Conservation (phyloP, 35 echinoderm and acorn worm genomes). For the Apostichopus californicus region DNA sequence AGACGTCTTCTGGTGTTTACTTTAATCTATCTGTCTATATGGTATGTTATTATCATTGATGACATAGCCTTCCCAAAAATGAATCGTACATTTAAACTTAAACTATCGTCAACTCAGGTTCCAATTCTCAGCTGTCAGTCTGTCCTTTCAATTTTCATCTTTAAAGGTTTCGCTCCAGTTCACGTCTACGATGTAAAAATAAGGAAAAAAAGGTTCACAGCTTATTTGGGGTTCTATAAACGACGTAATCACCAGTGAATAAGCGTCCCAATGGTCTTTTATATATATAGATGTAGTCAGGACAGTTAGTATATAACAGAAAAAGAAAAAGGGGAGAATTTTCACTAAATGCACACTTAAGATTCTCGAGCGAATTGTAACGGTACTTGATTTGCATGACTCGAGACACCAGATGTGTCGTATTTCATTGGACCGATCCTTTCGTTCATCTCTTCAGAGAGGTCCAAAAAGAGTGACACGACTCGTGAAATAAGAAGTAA, state of each 20-base stretch:
- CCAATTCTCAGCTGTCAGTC: no score
- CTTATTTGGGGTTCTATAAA: no score
- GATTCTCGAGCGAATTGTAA: background rate
- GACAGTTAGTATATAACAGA: no score
- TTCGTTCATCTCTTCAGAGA: background rate
- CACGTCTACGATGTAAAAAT: background rate
- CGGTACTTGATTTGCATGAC: background rate
- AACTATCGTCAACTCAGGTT: no score
- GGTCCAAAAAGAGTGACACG: background rate
- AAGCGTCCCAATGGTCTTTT: no score
- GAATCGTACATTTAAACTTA: no score
- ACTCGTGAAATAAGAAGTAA: background rate
- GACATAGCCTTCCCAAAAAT: no score
- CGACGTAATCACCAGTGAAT: no score
- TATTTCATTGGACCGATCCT: background rate
- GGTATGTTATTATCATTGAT: no score
- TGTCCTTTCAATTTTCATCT: background rate
- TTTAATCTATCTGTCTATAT: no score
- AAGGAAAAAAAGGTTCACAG: background rate
- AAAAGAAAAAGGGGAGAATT: background rate
- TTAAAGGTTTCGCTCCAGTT: background rate
- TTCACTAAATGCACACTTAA: background rate
- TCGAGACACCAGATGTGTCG: background rate
- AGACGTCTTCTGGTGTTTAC: no score
- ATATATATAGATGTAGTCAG: no score